A percentile compares a stretch with the other conserved stretches of the same genome.
phyloP scores from a whole-genome alignment of 2,797 vertebrate genomes.

The Merluccius polli region DNA sequence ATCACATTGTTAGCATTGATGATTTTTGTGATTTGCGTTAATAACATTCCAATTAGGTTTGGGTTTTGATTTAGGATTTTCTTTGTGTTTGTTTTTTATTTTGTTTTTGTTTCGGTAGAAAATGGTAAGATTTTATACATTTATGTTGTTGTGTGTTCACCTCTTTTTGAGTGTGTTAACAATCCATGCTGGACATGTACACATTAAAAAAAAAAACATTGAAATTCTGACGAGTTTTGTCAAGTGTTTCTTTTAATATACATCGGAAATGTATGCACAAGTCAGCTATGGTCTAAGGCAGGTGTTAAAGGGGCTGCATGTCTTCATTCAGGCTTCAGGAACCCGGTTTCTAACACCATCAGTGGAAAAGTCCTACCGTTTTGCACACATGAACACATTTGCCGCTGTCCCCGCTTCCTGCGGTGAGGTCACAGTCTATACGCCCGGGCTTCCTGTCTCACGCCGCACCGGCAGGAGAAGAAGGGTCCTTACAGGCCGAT shows the following conservation, averaged over 20 bases:
- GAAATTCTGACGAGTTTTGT: conserved; percentile 33
- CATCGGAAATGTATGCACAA: not conserved
- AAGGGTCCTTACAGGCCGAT: conserved; percentile 33
- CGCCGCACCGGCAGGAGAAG: conserved; percentile 58
- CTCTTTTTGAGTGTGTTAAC: conserved; percentile 80
- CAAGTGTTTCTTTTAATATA: not conserved
- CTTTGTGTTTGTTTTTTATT: conserved; percentile 49
- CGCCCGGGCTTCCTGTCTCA: conserved; percentile 69
- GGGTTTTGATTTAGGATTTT: not conserved
- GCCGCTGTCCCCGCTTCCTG: conserved; percentile 56
- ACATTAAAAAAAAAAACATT: conserved; percentile 73
- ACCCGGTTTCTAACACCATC: not conserved
- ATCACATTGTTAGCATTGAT: conserved; percentile 27
- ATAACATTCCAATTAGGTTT: conserved; percentile 72
- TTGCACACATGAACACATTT: conserved; percentile 26
- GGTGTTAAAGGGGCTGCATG: not conserved
- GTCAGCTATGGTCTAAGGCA: too few species aligned
- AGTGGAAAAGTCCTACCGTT: conserved; percentile 9
- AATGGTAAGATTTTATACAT: conserved; percentile 74
- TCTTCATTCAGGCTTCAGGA: not conserved
- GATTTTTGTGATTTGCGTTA: conserved; percentile 52
- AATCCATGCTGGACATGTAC: conserved; percentile 85
- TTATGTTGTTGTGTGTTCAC: conserved; percentile 75
- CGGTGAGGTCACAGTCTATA: conserved; percentile 63
- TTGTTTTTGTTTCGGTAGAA: conserved; percentile 62